Conservation (phyloP, 2,113 vertebrate genomes). For the Xenopus laevis region DNA sequence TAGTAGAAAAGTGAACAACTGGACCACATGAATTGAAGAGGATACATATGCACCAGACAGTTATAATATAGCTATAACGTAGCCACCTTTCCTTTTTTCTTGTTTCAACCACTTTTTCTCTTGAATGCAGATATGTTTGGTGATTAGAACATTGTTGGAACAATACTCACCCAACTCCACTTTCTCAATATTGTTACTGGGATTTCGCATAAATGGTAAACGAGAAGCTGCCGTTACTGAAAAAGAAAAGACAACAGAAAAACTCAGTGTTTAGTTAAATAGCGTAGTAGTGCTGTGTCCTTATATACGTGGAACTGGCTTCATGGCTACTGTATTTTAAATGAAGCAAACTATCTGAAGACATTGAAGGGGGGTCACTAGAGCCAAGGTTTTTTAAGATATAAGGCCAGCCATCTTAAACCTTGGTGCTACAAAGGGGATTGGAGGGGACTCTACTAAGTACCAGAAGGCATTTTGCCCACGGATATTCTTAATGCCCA, state of each 20-base stretch:
- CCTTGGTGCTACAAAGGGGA: too few species aligned
- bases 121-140: too few species aligned
- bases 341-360: constrained; percentile 1
- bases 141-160: background rate
- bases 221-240: constrained; percentile 45
- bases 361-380: too few species aligned
- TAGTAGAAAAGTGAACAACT: too few species aligned
- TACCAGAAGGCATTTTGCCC: too few species aligned
- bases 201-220: constrained; percentile 66
- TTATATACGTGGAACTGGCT: background rate
- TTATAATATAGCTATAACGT: too few species aligned
- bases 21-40: too few species aligned
- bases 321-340: background rate
- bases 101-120: background rate
- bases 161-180: constrained; percentile 68
- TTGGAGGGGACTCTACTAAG: too few species aligned
- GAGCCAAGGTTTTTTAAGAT: too few species aligned
- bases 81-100: background rate
- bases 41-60: too few species aligned
- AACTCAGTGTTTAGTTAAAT: background rate
- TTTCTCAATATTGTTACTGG: constrained; percentile 65
- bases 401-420: too few species aligned
- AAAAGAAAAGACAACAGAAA: constrained; percentile 28
- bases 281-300: background rate
- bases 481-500: too few species aligned